phyloP scores from a whole-genome alignment of 2,888 invertebrate species.

The Pomacea canaliculata region DNA sequence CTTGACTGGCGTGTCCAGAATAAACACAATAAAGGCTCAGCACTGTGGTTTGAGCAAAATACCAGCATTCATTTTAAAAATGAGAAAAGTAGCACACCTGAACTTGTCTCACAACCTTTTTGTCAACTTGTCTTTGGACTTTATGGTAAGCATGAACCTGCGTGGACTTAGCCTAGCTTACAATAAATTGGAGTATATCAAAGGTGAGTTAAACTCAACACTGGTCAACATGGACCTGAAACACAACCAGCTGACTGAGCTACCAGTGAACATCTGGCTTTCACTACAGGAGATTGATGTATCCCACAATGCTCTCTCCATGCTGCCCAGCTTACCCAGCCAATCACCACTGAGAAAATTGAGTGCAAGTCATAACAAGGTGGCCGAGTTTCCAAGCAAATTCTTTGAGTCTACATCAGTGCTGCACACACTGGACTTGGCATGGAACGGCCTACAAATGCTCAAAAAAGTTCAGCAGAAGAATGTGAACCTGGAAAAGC shows the following conservation, averaged over 20 bases:
- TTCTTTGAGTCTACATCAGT: neutral
- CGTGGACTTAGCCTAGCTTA: neutral
- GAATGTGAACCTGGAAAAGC: neutral
- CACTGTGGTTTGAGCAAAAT: neutral
- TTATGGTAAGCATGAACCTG: neutral
- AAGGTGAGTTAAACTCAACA: neutral
- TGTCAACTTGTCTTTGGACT: neutral
- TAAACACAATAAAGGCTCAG: neutral
- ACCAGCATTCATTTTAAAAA: neutral
- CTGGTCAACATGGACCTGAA: neutral
- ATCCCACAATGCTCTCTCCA: constrained; percentile 1
- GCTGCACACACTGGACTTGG: neutral
- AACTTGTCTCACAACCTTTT: constrained; percentile 1
- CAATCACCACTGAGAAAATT: neutral
- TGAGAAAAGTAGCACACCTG: neutral
- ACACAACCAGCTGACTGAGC: neutral
- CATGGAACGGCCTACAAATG: neutral
- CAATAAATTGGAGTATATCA: neutral
- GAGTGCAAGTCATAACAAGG: neutral
- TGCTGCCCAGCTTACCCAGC: neutral
- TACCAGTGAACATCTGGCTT: neutral
- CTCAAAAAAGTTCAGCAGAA: neutral
- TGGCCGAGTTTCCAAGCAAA: neutral
- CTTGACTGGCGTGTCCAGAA: neutral
- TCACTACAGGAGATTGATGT: neutral